Base-by-base conservation (phyloP, 2,113 vertebrate species). In the Mionectes macconnelli region DNA sequence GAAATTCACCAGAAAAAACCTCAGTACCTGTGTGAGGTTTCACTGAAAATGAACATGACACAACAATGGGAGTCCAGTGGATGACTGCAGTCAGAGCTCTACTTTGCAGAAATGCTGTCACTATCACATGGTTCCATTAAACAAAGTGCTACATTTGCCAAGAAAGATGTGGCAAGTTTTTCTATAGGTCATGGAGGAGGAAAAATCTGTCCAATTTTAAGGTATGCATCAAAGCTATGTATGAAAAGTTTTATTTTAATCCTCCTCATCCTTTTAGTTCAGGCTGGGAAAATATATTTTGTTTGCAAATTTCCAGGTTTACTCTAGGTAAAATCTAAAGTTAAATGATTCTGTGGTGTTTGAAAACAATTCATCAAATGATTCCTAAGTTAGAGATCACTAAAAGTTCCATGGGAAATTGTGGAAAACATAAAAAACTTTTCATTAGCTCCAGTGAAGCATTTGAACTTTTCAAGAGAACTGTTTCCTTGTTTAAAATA, bases 91-190 rank as follows among this genome's bases (percentile, higher is more conserved):
- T 67, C 45, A 64, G 35, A 70, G 62, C 30, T 72, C 21, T 49
- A 4, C 17, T 53, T 62, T 12, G 25, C 20, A 55, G 72, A 70
- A 63, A 60, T 42, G 39, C 18, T 45, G 69, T 27, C 19, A 21
- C 25, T 62, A 8, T 53, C 28, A 60, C 45, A 53, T 0, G 72
- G 45, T 33, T 55, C 14, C 50, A 47, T 49, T 0, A 1, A 42
- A 25, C 56, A 47, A 14, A 31, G 15, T 25, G 17, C 35, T 33
- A 19, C 9, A 4, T 72, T 50, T 53, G 15, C 22, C 28, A 20
- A 37, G 70, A 79, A 59, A 80, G 3, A 12, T 21, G 17, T 47
- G 28, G 45, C 14, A 62, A 25, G 8, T 49, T 92, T 90, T 92
- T 30, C 59, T 80, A 12, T 35, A 86, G 45, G n/a, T 77, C 42